Base-by-base conservation (phyloP, 2,113 vertebrate genomes). In the Caranx ignobilis region DNA sequence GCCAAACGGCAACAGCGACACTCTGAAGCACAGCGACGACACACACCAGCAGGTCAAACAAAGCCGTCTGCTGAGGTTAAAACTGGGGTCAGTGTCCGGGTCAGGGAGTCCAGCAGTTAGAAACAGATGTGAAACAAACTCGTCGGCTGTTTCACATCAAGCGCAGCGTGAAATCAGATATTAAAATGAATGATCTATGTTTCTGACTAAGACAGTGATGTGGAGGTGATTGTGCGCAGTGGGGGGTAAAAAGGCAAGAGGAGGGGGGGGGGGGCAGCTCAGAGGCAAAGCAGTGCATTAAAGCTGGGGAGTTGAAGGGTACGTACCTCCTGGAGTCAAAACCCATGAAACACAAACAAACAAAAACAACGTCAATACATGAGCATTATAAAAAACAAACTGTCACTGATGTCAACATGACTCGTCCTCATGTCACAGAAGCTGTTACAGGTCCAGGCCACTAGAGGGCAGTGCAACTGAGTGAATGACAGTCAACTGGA, bases 301-400 rank as follows among this genome's bases (percentile, higher is more conserved):
- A 74, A 87, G 92, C 73, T 60, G 72, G 34, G 4, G 55, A 55
- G 55, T 35, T 45, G 12, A 52, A 82, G 47, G 47, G 37, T 96
- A 98, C 98, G 83, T 98, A 99, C 98, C 98, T 99, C 98, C 98
- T 99, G 97, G 92, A 96, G 96, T 95, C 79, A 96, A 95, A 94
- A 95, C 94, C 95, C 94, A 96, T 96, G 96, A 94, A 96, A 96
- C 66, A 90, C 56, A 91, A 95, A 95, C 95, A 96, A 95, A 96
- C 77, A 90, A 95, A 95, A 95, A 95, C 67, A 96, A 95, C 0
- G 50, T 90, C 71, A 96, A 95, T 94, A 96, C 55, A 90, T 15
- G 15, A 56, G 18, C 8, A 26, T 52, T 1, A 47, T 3, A 31
- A 32, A 19, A 26, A 5, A 18, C 15, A 19, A 15, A 62, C 15